phyloP scores from a whole-genome alignment of 2,797 vertebrate species.

The Cephalopachus bancanus region DNA sequence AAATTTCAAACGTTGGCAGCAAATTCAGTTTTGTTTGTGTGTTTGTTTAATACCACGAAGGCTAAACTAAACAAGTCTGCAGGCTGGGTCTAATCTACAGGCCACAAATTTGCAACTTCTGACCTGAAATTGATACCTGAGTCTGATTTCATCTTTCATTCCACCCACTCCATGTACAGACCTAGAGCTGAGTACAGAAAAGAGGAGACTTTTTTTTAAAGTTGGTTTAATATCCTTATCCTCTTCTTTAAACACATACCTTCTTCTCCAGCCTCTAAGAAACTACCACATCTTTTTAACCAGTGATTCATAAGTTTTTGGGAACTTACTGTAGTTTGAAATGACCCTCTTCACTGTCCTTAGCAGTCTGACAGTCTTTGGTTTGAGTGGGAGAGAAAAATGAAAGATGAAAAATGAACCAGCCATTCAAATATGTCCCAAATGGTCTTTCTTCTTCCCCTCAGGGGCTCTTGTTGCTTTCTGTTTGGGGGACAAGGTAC shows the following conservation, averaged over 20 bases:
- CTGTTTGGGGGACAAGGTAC: background rate
- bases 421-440: background rate
- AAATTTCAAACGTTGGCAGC: conserved; percentile 44
- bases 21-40: background rate
- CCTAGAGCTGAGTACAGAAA: background rate
- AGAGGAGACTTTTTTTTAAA: background rate
- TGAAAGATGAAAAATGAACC: background rate
- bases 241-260: background rate
- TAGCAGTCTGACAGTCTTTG: background rate
- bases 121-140: background rate
- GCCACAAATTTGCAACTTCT: conserved; percentile 8
- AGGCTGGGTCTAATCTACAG: background rate
- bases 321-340: conserved; percentile 26
- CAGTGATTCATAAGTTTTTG: background rate
- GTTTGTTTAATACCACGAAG: background rate
- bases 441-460: background rate
- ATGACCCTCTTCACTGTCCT: background rate
- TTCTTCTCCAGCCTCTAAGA: background rate
- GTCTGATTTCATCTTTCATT: background rate
- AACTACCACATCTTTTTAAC: conserved; percentile 34
- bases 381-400: conserved; percentile 39
- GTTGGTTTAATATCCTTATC: background rate
- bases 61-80: conserved; percentile 25
- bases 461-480: background rate
- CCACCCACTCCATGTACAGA: background rate